These are phyloP conservation scores for Strix occidentalis DNA, from an alignment of 2,797 vertebrate species.

Conservation along the genomic window DNA sequence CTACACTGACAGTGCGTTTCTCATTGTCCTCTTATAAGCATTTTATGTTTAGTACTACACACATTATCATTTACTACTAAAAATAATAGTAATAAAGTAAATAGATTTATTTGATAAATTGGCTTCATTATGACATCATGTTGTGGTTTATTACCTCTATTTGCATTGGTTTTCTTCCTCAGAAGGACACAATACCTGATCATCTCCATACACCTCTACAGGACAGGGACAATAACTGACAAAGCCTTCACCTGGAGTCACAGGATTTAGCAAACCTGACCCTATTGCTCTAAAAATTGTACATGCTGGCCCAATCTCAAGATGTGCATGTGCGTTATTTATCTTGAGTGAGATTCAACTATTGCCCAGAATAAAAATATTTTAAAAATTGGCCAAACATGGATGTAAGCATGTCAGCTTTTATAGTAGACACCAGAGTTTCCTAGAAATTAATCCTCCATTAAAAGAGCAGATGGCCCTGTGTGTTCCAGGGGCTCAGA, in stretches of 20 bases:
- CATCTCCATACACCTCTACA: not conserved
- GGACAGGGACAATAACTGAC: not conserved
- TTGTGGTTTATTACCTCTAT: not conserved
- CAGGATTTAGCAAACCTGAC: not conserved
- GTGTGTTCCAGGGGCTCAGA: conserved; percentile 38
- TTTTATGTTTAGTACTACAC: not conserved
- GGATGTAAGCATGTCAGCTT: conserved; percentile 22
- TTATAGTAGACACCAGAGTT: conserved; percentile 37
- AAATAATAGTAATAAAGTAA: not conserved
- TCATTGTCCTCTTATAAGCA: not conserved
- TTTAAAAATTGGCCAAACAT: not conserved
- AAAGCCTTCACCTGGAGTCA: not conserved
- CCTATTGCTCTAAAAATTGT: not conserved
- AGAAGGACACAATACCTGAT: not conserved
- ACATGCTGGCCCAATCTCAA: not conserved
- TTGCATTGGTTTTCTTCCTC: not conserved
- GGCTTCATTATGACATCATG: not conserved
- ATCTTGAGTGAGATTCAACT: not conserved
- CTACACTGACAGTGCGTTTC: not conserved
- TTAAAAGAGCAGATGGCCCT: conserved; percentile 78
- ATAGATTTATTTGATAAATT: not conserved
- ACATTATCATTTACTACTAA: not conserved
- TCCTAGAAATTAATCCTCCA: conserved; percentile 82
- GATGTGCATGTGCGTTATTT: not conserved
- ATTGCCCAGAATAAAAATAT: not conserved